Conservation (phyloP, 2,797 vertebrate species). For the Rhincodon typus region DNA sequence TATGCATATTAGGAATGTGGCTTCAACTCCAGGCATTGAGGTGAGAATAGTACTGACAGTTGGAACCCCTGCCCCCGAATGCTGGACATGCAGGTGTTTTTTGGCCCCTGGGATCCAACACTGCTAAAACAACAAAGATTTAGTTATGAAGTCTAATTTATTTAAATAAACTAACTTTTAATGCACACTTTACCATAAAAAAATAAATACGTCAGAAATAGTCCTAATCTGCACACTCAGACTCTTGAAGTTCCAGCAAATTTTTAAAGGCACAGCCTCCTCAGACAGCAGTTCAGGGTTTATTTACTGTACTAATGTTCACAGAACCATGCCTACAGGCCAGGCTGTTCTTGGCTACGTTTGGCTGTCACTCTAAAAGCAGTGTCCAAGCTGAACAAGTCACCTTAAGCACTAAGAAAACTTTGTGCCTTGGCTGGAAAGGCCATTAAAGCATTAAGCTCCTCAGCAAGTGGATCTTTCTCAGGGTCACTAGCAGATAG, state of each 20-base stretch:
- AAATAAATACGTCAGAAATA: neutral
- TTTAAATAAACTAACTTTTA: neutral
- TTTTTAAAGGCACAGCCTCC: neutral
- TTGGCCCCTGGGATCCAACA: neutral
- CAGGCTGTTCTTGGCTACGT: neutral
- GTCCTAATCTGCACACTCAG: neutral
- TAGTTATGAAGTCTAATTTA: neutral
- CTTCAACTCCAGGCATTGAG: neutral
- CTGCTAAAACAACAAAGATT: neutral
- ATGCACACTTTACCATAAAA: neutral
- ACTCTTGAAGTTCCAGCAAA: too few relatives aligned
- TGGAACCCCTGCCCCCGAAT: neutral
- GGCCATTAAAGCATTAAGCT: neutral
- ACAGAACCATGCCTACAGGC: neutral
- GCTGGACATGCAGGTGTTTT: neutral
- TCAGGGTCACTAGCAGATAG: neutral
- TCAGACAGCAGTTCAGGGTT: neutral
- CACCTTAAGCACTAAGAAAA: neutral
- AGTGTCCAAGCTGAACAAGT: neutral
- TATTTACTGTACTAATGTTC: neutral
- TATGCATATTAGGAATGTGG: neutral
- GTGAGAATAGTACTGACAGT: neutral
- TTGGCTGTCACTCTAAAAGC: neutral
- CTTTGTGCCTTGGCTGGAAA: neutral
- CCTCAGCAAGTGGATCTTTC: neutral